Conservation (phyloP, 2,797 vertebrate species). For the Gadopsis bispinosus region DNA sequence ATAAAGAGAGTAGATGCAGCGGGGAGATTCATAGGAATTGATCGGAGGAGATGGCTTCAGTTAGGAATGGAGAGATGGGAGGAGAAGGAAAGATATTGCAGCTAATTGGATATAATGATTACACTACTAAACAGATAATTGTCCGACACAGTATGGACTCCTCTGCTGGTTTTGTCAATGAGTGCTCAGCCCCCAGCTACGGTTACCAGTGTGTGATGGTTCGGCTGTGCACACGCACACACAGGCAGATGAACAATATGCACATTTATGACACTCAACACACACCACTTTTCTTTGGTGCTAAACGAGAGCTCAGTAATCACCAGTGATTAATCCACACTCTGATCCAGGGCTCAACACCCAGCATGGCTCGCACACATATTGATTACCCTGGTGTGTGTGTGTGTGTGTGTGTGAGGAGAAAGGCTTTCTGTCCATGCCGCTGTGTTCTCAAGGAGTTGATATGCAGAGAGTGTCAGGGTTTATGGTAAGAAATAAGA, state of each 20-base stretch:
- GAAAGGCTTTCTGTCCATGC: conserved; percentile 47
- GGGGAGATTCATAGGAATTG: conserved; percentile 65
- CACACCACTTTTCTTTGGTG: conserved; percentile 29
- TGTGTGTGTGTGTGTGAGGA: conserved; percentile 21
- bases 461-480: conserved; percentile 54
- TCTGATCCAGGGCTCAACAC: conserved; percentile 68
- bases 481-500: conserved; percentile 34
- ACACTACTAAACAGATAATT: conserved; percentile 65
- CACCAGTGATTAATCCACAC: conserved; percentile 69
- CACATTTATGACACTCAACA: conserved; percentile 40
- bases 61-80: conserved; percentile 40
- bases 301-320: conserved; percentile 62
- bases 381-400: conserved; percentile 55
- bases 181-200: conserved; percentile 37
- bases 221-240: conserved; percentile 12
- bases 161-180: conserved; percentile 52
- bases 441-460: conserved; percentile 50
- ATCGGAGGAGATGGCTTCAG: conserved; percentile 65
- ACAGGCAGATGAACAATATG: conserved; percentile 42
- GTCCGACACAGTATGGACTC: conserved; percentile 58
- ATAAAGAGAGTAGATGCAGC: conserved; percentile 60
- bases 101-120: conserved; percentile 76
- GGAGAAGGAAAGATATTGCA: conserved; percentile 50
- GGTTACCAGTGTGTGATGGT: conserved; percentile 32
- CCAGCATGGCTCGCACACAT: conserved; percentile 44